A percentile compares a stretch with the other conserved stretches of the same genome.
Conservation (phyloP, 2,797 vertebrate species). For the Saguinus oedipus region DNA sequence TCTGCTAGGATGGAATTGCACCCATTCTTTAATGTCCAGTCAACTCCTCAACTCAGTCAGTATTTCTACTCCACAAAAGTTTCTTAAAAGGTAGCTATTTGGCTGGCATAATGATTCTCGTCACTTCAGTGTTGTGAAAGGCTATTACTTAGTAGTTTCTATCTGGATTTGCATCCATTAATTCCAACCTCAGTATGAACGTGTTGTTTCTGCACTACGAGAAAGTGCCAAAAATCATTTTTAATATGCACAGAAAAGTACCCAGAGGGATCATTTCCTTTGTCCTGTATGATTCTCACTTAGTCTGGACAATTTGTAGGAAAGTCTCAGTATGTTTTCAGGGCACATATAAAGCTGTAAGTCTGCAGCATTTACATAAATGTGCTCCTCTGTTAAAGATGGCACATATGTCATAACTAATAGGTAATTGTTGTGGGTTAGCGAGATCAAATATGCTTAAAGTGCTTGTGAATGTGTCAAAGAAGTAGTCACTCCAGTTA, state of each 20-base stretch:
- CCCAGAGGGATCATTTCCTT: not conserved
- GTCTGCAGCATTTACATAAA: constrained; percentile 28
- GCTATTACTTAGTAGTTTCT: constrained; percentile 49
- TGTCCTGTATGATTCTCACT: constrained; percentile 51
- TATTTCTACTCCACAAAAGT: constrained; percentile 4
- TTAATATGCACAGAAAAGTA: constrained; percentile 15
- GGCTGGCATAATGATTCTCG: constrained; percentile 27
- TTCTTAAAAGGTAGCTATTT: constrained; percentile 45
- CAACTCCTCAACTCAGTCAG: not conserved
- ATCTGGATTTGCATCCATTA: constrained; percentile 33
- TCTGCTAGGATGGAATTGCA: constrained; percentile 30
- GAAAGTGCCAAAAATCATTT: constrained; percentile 52
- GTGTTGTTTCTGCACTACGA: not conserved
- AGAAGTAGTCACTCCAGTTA: constrained; percentile 38
- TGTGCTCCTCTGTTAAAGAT: not conserved
- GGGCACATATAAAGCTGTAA: constrained; percentile 35
- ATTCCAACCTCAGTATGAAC: constrained; percentile 8
- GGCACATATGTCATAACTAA: constrained; percentile 51
- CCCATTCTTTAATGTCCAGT: constrained; percentile 13
- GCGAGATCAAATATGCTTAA: not conserved
- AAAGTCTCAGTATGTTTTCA: constrained; percentile 14
- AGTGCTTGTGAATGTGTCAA: not conserved
- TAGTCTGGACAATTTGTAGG: constrained; percentile 47
- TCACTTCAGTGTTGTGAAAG: constrained; percentile 17
- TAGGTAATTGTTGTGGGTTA: not conserved